Evolutionary conservation across 2,888 invertebrate species (phyloP), one percentile per base, ranked within the genome.

Genomic region (Lasioglossum oenotherae): DNA sequence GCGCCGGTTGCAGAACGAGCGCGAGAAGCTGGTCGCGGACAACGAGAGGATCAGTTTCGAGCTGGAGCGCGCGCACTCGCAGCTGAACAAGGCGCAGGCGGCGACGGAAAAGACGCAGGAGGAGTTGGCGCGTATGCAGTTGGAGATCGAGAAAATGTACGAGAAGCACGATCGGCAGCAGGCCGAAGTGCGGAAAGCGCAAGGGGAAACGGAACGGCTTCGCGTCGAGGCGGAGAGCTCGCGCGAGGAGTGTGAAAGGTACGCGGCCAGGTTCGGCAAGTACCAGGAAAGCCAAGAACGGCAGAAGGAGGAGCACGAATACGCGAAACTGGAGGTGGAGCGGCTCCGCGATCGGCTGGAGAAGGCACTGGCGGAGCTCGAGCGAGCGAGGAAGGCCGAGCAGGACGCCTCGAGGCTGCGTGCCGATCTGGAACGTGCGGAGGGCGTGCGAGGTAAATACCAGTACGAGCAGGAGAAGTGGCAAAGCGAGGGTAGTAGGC

Each of bases 71-170:
- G 97, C 98, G 0, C 98, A 98, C 95, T 97, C 98, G 82, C 98
- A 98, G 93, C 97, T 97, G 92, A 97, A 97, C 87, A 98, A 99
- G 95, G 97, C 98, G 19, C 98, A 98, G 94, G 97, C 97, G 19
- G 97, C 97, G 10, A 97, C 98, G 86, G 98, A 98, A 94, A 98
- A 98, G 93, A 97, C 98, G 78, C 98, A 98, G 94, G 98, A 99
- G 94, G 99, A 99, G 95, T 97, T 98, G 91, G 97, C 98, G 0
- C 96, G 98, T 92, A 97, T 98, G 92, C 98, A 98, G 93, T 96
- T 98, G 78, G 98, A 98, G 95, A 96, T 98, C 72, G 98, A 98
- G 94, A 98, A 98, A 95, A 97, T 98, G 96, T 98, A 98, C 93
- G 98, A 98, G 93, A 98, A 98, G 92, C 98, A 98, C 93, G 98